phyloP scores from a whole-genome alignment of 1,140 invertebrate species.

The Eumaeus atala region DNA sequence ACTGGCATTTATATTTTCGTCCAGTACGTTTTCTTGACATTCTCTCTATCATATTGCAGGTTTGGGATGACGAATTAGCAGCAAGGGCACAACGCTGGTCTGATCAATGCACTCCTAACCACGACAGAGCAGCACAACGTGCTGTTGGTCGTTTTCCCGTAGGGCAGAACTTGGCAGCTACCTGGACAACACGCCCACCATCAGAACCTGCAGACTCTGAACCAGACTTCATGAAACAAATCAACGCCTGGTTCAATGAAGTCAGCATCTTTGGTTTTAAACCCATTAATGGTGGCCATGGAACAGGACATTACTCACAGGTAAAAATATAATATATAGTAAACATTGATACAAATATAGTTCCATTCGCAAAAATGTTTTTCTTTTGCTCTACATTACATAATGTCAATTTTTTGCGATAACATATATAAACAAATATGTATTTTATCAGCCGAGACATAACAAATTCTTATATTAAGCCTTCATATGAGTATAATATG shows the following conservation, averaged over 20 bases:
- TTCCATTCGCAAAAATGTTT: too few species aligned
- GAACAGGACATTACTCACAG: constrained; percentile 89
- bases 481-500: too few species aligned
- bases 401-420: too few species aligned
- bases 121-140: constrained; percentile 77
- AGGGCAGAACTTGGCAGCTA: constrained; percentile 87
- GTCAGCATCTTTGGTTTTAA: constrained; percentile 81
- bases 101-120: constrained; percentile 83
- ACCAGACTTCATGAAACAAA: constrained; percentile 83
- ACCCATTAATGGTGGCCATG: constrained; percentile 77
- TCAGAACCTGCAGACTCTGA: constrained; percentile 73
- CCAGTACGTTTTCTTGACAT: too few species aligned
- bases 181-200: constrained; percentile 83
- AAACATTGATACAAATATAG: too few species aligned
- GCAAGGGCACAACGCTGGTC: constrained; percentile 87
- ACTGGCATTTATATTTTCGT: too few species aligned
- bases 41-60: constrained; percentile 54
- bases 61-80: constrained; percentile 92
- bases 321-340: constrained; percentile 51
- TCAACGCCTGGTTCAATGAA: constrained; percentile 88
- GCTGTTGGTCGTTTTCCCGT: constrained; percentile 83
- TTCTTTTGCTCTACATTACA: too few species aligned
- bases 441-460: too few species aligned
- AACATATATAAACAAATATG: too few species aligned
- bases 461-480: too few species aligned